Evolutionary conservation across 2,888 invertebrate species (phyloP).

Genomic region (Cordylochernes scorpioides): DNA sequence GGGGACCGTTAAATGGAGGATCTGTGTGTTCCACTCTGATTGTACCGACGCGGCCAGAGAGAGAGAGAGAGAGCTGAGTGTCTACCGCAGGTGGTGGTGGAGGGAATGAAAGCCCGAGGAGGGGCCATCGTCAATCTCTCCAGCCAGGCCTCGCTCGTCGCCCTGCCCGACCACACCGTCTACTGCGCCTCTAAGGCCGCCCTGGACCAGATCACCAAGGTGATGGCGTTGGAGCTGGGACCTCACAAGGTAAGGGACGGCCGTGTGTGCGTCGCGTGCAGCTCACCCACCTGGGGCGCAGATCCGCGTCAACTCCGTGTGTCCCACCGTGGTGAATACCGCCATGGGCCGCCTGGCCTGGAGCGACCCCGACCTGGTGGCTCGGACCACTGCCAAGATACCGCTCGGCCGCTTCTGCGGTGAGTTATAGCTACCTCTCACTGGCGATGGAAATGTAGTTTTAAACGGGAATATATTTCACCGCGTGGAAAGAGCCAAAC

Average conservation of each 20-base stretch:
- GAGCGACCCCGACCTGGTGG: constrained; percentile 46
- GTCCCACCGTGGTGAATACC: constrained; percentile 82
- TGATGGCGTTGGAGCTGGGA: constrained; percentile 63
- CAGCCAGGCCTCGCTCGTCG: constrained; percentile 41
- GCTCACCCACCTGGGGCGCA: constrained; percentile 14
- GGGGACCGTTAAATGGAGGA: no score
- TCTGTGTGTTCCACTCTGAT: no score
- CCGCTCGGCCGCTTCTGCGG: constrained; percentile 49
- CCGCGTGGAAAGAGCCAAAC: no score
- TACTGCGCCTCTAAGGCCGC: constrained; percentile 73
- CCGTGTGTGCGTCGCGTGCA: no score
- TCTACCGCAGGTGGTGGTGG: constrained; percentile 36
- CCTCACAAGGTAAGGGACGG: constrained; percentile 31
- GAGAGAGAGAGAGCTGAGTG: background rate
- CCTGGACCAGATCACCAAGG: constrained; percentile 50
- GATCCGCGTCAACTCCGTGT: constrained; percentile 70
- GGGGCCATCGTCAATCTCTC: constrained; percentile 73
- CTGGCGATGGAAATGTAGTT: no score
- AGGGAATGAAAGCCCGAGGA: constrained; percentile 38
- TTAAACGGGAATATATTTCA: no score
- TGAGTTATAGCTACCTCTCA: no score
- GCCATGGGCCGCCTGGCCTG: constrained; percentile 48
- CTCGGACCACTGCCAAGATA: constrained; percentile 44
- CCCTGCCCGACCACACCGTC: constrained; percentile 42
- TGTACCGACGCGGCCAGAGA: no score